Conservation (phyloP, 2,113 vertebrate species). For the Anolis carolinensis region DNA sequence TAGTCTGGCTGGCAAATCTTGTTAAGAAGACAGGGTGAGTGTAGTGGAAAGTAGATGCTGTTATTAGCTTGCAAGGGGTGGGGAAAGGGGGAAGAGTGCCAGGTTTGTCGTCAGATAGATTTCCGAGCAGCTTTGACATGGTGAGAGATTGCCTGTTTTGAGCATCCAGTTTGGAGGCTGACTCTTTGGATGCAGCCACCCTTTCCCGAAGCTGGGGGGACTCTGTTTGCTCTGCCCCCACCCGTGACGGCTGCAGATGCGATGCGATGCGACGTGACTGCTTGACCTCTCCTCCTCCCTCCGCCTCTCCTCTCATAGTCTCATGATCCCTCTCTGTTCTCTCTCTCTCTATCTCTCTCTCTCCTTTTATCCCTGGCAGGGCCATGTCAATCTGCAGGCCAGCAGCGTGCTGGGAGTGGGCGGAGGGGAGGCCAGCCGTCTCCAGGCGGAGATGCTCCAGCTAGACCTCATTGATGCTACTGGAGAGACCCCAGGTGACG, state of each 20-base stretch:
- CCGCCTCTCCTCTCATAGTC: constrained; percentile 40
- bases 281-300: constrained; percentile 15
- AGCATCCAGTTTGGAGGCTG: neutral
- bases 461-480: constrained; percentile 92
- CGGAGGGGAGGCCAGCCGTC: constrained; percentile 82
- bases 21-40: neutral
- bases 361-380: constrained; percentile 72
- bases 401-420: constrained; percentile 80
- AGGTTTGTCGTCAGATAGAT: neutral
- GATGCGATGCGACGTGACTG: constrained; percentile 11
- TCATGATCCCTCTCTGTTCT: constrained; percentile 65
- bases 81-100: neutral
- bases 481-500: constrained; percentile 79
- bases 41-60: neutral
- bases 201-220: constrained; percentile 43
- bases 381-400: constrained; percentile 83
- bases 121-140: neutral
- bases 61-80: neutral
- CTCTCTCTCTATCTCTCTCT: constrained; percentile 71
- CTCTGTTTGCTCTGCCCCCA: too few relatives aligned
- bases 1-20: neutral
- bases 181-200: constrained; percentile 24
- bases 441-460: constrained; percentile 94
- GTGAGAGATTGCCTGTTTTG: neutral
- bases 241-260: neutral